Evolutionary conservation across 2,888 invertebrate genomes (phyloP).

Genomic region (Noctua pronuba): DNA sequence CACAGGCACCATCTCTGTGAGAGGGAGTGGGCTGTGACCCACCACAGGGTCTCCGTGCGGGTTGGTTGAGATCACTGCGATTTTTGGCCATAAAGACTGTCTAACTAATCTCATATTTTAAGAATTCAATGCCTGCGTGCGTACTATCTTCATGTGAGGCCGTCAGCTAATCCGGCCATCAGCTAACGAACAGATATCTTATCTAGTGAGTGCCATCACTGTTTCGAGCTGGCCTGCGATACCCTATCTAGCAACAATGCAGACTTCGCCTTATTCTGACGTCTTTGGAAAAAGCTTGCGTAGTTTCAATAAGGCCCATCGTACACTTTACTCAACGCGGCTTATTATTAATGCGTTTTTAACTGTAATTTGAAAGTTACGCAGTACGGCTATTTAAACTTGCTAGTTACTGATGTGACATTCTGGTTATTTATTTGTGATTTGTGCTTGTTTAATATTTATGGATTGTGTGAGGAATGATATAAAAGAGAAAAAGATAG

Average conservation of each 20-base stretch:
- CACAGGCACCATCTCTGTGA: not conserved
- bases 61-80: not conserved
- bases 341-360: not conserved
- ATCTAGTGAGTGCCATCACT: conserved; percentile 21
- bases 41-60: not conserved
- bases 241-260: conserved; percentile 7
- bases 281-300: conserved; percentile 30
- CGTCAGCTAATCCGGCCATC: too few relatives aligned
- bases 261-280: not conserved
- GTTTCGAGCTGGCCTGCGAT: conserved; percentile 22
- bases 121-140: not conserved
- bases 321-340: not conserved
- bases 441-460: not conserved
- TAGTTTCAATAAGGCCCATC: not conserved
- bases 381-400: not conserved
- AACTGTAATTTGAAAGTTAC: not conserved
- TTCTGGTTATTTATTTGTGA: not conserved
- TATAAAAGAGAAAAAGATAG: not conserved
- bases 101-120: not conserved
- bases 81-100: not conserved
- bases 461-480: not conserved
- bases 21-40: not conserved
- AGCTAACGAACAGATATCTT: conserved; percentile 24
- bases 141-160: not conserved
- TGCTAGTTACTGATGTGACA: not conserved